A percentile compares a stretch with the other conserved stretches of the same genome.
Conservation (phyloP, 2,888 invertebrate species). For the Sarcophaga rosellei region DNA sequence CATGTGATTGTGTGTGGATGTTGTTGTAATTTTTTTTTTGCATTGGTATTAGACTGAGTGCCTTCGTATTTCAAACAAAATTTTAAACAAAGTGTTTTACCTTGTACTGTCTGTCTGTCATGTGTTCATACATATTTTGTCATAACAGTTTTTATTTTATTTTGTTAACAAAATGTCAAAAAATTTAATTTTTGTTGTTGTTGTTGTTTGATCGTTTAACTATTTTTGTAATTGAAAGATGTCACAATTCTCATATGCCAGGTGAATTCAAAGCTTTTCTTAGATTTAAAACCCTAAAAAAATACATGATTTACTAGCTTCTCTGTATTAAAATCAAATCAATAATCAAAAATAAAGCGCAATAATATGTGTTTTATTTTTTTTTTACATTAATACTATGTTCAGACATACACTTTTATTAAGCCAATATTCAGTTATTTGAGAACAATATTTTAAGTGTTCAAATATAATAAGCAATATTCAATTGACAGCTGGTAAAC, state of each 20-base stretch:
- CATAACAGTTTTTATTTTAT: neutral
- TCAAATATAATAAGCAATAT: too few relatives aligned
- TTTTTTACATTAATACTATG: too few relatives aligned
- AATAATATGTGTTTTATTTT: too few relatives aligned
- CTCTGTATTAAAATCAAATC: too few relatives aligned
- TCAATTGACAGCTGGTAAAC: too few relatives aligned
- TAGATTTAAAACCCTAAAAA: too few relatives aligned
- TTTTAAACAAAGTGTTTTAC: conserved; percentile 30
- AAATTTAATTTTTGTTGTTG: neutral
- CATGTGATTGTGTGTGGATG: conserved; percentile 11
- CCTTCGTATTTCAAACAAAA: neutral
- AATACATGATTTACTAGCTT: too few relatives aligned
- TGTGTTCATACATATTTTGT: neutral
- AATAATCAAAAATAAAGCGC: too few relatives aligned
- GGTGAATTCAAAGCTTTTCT: too few relatives aligned
- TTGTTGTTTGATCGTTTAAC: neutral
- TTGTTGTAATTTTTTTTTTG: conserved; percentile 5
- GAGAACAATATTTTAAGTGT: too few relatives aligned
- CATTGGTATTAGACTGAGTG: conserved; percentile 5
- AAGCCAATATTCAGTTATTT: too few relatives aligned
- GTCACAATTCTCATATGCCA: neutral
- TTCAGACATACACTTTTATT: too few relatives aligned
- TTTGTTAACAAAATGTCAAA: conserved; percentile 16
- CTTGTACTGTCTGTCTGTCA: conserved; percentile 22
- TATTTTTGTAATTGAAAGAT: neutral